Evolutionary conservation across 2,113 vertebrate species (phyloP).

Genomic region (Psilopsiagon aurifrons): DNA sequence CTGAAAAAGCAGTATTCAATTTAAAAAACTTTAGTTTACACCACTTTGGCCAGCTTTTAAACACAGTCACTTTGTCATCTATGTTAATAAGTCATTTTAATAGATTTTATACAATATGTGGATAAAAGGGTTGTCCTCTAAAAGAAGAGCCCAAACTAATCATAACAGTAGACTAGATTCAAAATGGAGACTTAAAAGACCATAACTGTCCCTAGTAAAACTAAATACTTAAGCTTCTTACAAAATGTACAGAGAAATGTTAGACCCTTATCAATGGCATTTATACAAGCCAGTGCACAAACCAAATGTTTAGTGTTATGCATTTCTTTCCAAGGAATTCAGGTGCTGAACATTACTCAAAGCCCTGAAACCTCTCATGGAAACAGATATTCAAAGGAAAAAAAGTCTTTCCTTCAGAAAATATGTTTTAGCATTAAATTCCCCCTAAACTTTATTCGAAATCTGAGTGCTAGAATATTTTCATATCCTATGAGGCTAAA

Average conservation of each 20-base stretch:
- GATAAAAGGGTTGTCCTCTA: not conserved
- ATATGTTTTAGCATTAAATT: not conserved
- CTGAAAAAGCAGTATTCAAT: not conserved
- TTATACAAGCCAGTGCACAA: not conserved
- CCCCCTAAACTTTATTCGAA: not conserved
- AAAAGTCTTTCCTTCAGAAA: not conserved
- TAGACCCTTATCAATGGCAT: not conserved
- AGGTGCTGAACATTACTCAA: not conserved
- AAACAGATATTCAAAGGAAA: not conserved
- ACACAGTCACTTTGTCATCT: not conserved
- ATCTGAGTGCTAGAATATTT: not conserved
- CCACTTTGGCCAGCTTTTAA: not conserved
- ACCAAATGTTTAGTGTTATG: not conserved
- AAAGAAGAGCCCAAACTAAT: not conserved
- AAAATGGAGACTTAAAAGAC: not conserved
- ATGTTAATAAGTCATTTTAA: not conserved
- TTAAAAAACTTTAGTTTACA: not conserved
- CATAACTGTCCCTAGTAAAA: not conserved
- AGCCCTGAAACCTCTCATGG: not conserved
- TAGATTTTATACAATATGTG: not conserved
- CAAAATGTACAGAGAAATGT: not conserved
- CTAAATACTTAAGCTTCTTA: not conserved
- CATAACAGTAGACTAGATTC: not conserved
- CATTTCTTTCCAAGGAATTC: not conserved
- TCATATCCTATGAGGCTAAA: not conserved